phyloP scores from a whole-genome alignment of 2,888 invertebrate species.

The Athalia rosae region DNA sequence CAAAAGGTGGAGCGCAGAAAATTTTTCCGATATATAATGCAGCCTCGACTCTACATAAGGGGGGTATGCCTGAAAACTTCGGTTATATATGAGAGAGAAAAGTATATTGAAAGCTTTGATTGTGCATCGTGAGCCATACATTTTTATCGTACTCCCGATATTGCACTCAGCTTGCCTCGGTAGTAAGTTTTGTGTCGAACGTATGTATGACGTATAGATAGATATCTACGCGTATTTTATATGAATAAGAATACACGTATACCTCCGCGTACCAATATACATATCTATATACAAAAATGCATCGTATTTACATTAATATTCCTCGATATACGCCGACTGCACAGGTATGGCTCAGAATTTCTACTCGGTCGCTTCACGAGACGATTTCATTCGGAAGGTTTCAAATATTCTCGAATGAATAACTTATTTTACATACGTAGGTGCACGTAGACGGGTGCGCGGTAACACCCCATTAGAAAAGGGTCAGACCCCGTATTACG shows the following conservation, averaged over 20 bases:
- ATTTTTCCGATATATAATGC: conserved; percentile 23
- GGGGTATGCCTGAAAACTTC: conserved; percentile 5
- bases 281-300: background rate
- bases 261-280: no score
- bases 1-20: background rate
- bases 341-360: conserved; percentile 18
- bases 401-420: conserved; percentile 33
- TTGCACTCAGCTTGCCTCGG: conserved; percentile 52
- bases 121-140: conserved; percentile 69
- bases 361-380: background rate
- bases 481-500: no score
- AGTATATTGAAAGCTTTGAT: conserved; percentile 67
- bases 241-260: no score
- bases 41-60: background rate
- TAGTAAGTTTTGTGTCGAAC: background rate
- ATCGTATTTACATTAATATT: conserved; percentile 4
- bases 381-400: conserved; percentile 39
- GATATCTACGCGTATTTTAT: no score
- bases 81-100: conserved; percentile 62
- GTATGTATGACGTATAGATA: no score
- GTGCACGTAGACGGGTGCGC: no score
- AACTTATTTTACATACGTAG: background rate
- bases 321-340: background rate
- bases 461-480: no score
- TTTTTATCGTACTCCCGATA: conserved; percentile 66